These are phyloP conservation scores for Callionymus lyra DNA, from an alignment of 2,113 vertebrate genomes.

Conservation along the genomic window DNA sequence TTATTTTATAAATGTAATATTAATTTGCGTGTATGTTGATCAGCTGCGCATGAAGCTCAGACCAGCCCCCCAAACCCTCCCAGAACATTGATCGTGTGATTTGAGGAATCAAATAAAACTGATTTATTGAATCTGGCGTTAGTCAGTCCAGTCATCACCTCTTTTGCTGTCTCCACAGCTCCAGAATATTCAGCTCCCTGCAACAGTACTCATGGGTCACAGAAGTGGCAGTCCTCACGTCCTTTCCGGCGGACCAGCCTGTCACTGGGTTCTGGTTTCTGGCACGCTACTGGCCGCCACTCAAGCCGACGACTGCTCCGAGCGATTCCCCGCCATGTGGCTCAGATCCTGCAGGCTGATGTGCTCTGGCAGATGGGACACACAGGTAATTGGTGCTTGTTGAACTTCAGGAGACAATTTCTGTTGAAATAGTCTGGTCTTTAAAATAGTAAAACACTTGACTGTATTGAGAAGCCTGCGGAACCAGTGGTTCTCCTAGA, in stretches of 20 bases:
- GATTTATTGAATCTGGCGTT: not conserved
- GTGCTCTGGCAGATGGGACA: conserved; percentile 98
- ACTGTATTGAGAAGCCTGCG: no score
- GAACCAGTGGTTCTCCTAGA: no score
- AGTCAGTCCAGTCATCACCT: no score
- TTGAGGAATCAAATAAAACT: not conserved
- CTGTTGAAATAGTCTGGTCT: no score
- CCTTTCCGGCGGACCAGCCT: conserved; percentile 85
- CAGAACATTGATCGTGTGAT: no score
- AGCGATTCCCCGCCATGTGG: conserved; percentile 93
- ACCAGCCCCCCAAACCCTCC: no score
- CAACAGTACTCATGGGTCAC: conserved; percentile 81
- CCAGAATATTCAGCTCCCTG: conserved; percentile 65
- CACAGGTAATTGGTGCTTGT: conserved; percentile 70
- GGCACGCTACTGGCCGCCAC: conserved; percentile 93
- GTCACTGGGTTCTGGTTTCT: conserved; percentile 88
- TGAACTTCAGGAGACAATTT: not conserved
- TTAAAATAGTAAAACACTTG: no score
- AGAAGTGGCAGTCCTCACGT: conserved; percentile 93
- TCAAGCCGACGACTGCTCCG: conserved; percentile 87
- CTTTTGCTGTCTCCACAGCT: conserved; percentile 11
- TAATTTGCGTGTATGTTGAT: no score
- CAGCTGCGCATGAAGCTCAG: no score
- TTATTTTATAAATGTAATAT: no score
- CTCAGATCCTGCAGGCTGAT: conserved; percentile 94